phyloP scores from a whole-genome alignment of 2,113 vertebrate genomes.

The Siniperca knerii region DNA sequence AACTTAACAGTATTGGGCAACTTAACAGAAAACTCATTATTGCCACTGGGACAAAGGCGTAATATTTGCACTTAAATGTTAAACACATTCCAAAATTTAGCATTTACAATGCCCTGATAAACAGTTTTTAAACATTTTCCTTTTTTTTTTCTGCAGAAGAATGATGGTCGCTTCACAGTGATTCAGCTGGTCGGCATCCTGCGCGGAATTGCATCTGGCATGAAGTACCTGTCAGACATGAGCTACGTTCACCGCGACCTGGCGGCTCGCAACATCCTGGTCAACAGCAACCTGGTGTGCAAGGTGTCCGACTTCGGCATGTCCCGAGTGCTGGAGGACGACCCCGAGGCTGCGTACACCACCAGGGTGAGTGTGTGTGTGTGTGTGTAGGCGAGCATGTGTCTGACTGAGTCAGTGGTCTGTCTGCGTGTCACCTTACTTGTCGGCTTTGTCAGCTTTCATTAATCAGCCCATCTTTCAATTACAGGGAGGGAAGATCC shows the following conservation, averaged over 20 bases:
- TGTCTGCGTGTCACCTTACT: conserved; percentile 33
- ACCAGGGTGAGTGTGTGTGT: conserved; percentile 88
- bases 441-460: conserved; percentile 45
- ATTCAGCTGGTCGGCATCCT: conserved; percentile 98
- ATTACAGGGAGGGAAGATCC: conserved; percentile 97
- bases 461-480: conserved; percentile 44
- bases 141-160: conserved; percentile 86
- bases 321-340: conserved; percentile 96
- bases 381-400: conserved; percentile 58
- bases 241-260: conserved; percentile 98
- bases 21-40: not conserved
- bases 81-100: not conserved
- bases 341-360: conserved; percentile 96
- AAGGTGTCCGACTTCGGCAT: conserved; percentile 99
- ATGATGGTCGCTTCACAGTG: conserved; percentile 96
- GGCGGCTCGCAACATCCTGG: conserved; percentile 96
- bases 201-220: conserved; percentile 95
- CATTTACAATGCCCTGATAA: not conserved
- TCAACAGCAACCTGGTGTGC: conserved; percentile 98
- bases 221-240: conserved; percentile 99
- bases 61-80: not conserved
- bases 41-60: no score
- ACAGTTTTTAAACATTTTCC: not conserved
- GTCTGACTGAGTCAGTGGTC: not conserved
- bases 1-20: not conserved